phyloP scores from a whole-genome alignment of 1,140 invertebrate species.

The Homarus americanus region DNA sequence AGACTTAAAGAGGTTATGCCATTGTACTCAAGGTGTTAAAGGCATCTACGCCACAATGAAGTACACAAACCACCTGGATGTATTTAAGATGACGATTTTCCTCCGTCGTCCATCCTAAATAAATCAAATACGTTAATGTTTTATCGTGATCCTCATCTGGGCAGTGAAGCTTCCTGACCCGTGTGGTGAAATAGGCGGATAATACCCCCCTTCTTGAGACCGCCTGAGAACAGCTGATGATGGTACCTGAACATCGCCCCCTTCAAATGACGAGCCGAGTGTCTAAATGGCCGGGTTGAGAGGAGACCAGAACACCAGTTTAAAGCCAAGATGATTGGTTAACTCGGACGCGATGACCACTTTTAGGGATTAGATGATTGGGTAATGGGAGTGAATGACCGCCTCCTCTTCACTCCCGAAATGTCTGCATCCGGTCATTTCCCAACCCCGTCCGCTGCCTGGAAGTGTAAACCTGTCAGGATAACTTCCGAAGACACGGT shows the following conservation, averaged over 20 bases:
- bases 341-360: constrained; percentile 4
- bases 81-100: too few relatives aligned
- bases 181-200: too few relatives aligned
- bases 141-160: too few relatives aligned
- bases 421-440: constrained; percentile 29
- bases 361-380: constrained; percentile 32
- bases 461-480: constrained; percentile 31
- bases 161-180: too few relatives aligned
- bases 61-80: too few relatives aligned
- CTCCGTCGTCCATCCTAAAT: too few relatives aligned
- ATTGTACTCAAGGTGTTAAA: too few relatives aligned
- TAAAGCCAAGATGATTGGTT: constrained; percentile 48
- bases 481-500: not conserved
- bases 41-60: too few relatives aligned
- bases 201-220: not conserved
- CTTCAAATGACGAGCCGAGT: constrained; percentile 24
- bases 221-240: not conserved
- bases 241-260: not conserved
- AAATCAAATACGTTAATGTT: too few relatives aligned
- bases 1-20: too few relatives aligned
- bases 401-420: constrained; percentile 38
- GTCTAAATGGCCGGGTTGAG: constrained; percentile 41
- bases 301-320: constrained; percentile 41
- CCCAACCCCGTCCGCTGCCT: not conserved
- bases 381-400: constrained; percentile 31